Evolutionary conservation across 2,113 vertebrate species (phyloP).

Genomic region (Cavia porcellus): DNA sequence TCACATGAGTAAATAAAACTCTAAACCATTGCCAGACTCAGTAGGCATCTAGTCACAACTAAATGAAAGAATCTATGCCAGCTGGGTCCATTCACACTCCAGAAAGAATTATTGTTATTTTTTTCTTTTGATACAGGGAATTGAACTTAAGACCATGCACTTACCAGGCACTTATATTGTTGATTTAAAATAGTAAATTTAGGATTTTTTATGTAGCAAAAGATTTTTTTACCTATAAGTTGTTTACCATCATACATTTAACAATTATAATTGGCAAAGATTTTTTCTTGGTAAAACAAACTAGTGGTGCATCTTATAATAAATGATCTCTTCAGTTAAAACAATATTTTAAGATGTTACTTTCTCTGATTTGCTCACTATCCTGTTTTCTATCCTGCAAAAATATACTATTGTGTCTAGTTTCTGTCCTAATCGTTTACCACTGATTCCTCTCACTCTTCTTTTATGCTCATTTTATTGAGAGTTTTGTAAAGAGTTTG

Average conservation of each 20-base stretch:
- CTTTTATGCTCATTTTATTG: neutral
- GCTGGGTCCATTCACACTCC: neutral
- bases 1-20: neutral
- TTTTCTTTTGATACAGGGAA: too few relatives aligned
- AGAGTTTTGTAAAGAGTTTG: neutral
- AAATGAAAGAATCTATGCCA: neutral
- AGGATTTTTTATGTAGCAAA: neutral
- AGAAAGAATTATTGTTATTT: neutral
- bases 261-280: slow-evolving; percentile 11
- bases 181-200: neutral
- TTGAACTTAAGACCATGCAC: too few relatives aligned
- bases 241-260: neutral
- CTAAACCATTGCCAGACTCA: neutral
- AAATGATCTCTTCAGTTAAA: neutral
- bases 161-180: too few relatives aligned
- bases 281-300: slow-evolving; percentile 56
- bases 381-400: neutral
- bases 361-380: neutral
- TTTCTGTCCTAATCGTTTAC: too few relatives aligned
- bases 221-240: neutral
- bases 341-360: slow-evolving; percentile 11
- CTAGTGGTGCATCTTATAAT: slow-evolving; percentile 7
- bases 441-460: neutral
- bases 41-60: neutral
- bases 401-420: neutral